Base-by-base conservation (phyloP, 64 coral and sea anemone genomes). In the Trachythela sp. region DNA sequence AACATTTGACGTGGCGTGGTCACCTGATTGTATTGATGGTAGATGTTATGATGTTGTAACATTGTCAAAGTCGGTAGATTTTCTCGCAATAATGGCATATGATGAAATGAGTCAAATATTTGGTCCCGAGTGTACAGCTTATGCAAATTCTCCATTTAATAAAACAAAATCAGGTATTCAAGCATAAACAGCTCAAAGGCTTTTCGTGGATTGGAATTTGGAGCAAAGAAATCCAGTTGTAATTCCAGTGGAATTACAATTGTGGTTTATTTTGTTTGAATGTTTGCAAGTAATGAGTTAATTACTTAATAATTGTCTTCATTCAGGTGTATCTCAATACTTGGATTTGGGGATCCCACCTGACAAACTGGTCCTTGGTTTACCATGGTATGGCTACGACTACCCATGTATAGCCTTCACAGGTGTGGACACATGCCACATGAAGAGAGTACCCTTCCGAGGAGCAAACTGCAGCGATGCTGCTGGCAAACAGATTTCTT, bases 41-140 rank as follows among this genome's bases (percentile, higher is more conserved):
- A 88, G 95, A n/a, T 98, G 95, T 85, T 98, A 98, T 90, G 95
- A 94, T 71, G 87, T 89, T 36, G 87, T 88, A 67, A 88, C 93
- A 75, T 64, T 98, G 58, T 86, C 91, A 8, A 89, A 98, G 54
- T 91, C 64, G 2, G 93, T 94, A 1, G 95, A 98, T 80, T 98
- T 98, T 86, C 84, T 98, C 1, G 89, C 92, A 42, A 87, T 98
- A n/a, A 98, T 98, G 95, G 91, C 90, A 34, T 98, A 98, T 83
- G 95, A 98, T 85, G 87, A 98, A 84, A 94, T 94, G 89, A 98
- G 95, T 84, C 95, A 98, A 85, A 98, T 98, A 48, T 94, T 90
- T 90, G 91, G 77, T 64, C 87, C 90, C 39, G 80, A 54, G 27
- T 98, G 95, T 39, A 84, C 92, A 29, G 95, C 91, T 9, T 91